phyloP scores from a whole-genome alignment of 2,888 invertebrate genomes.

The Drymonia ruficornis region DNA sequence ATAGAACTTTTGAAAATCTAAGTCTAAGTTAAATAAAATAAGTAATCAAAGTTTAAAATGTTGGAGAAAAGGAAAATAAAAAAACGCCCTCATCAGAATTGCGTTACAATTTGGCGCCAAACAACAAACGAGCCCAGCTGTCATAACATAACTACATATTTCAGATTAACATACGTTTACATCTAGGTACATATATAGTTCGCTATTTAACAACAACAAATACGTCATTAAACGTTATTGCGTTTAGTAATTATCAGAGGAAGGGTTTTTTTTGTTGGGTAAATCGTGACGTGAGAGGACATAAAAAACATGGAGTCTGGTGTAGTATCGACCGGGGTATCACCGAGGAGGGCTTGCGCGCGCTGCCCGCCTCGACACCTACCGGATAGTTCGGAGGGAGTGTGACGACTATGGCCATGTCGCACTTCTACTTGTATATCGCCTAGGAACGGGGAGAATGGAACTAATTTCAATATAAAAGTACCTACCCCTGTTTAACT shows the following conservation, averaged over 20 bases:
- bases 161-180: too few species aligned
- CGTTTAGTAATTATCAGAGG: constrained; percentile 66
- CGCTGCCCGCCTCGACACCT: constrained; percentile 56
- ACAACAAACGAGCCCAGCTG: background rate
- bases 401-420: constrained; percentile 39
- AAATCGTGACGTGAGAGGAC: constrained; percentile 76
- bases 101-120: constrained; percentile 13
- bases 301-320: constrained; percentile 83
- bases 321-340: constrained; percentile 77
- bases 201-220: background rate
- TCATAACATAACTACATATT: too few species aligned
- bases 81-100: too few species aligned
- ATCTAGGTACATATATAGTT: too few species aligned
- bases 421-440: constrained; percentile 28
- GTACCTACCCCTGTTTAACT: too few species aligned
- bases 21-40: too few species aligned
- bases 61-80: too few species aligned
- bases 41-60: too few species aligned
- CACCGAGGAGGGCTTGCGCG: constrained; percentile 58
- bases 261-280: constrained; percentile 64
- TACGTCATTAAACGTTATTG: constrained; percentile 48
- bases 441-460: constrained; percentile 6
- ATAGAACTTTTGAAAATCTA: too few species aligned
- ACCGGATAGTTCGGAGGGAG: constrained; percentile 34
- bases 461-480: background rate